Evolutionary conservation across 2,888 invertebrate species (phyloP), one percentile per base, ranked within the genome.

Genomic region (Oconnorella tubifera): DNA sequence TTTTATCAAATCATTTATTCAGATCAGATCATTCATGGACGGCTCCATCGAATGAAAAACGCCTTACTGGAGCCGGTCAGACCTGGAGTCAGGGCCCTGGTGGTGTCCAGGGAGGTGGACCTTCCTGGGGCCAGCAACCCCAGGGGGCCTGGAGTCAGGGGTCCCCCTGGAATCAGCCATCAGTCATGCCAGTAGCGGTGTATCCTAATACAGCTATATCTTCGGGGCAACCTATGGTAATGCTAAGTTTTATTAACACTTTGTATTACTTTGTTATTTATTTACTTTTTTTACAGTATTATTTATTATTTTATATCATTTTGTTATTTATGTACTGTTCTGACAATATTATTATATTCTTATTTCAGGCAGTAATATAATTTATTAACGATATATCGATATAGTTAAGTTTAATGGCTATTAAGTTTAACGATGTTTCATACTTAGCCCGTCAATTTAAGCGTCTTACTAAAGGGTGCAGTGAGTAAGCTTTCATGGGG

Each of bases 11-110:
- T n/a, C n/a, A n/a, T 40, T 66, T 23, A 63, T 61, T 3, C 70
- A 78, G 78, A 67, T 68, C 71, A 33, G 77, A 77, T 53, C 78
- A 78, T 64, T 76, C 77, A 65, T 79, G 78, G 79, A 75, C 57
- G 10, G 59, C 76, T 58, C 77, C 78, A 3, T 76, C 76, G 64
- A 75, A 76, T 31, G 78, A 79, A 64, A 76, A 77, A 69, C 78
- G 76, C 66, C 71, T 75, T 69, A 79, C 79, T 23, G 78, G 79
- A 10, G 78, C 77, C 3, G 62, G 50, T 25, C 2, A 25, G 33
- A 50, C 59, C 4, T 48, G 61, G 61, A 53, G 51, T 53, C 61
- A 61, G 33, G 51, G 4, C 23, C 53, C 53, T 6, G 53, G 53
- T 6, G 6, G 6, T 14, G 10, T 14, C 6, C 40, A 40, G 40